Evolutionary conservation across 1,140 invertebrate species (phyloP).

Genomic region (Ladona fulva): DNA sequence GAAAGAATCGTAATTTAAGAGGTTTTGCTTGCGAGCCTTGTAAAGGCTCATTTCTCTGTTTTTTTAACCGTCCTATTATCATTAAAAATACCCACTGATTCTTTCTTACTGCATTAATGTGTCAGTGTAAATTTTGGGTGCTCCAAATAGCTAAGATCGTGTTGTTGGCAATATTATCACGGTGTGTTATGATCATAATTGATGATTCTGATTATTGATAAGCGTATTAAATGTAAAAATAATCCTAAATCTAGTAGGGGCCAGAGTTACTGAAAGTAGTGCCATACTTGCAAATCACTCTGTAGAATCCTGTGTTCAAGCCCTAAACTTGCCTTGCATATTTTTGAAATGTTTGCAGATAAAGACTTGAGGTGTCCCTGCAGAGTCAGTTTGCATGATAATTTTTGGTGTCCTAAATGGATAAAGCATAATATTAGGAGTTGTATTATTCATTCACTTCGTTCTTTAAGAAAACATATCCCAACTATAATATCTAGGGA

Average conservation of each 20-base stretch:
- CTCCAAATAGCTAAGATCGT: constrained; percentile 5
- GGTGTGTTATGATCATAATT: constrained; percentile 2
- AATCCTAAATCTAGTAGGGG: neutral
- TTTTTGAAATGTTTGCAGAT: neutral
- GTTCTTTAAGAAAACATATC: constrained; percentile 5
- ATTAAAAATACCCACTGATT: neutral
- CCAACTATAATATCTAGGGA: neutral
- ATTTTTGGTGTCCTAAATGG: neutral
- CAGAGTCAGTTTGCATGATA: constrained; percentile 2
- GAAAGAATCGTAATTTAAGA: neutral
- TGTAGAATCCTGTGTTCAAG: neutral
- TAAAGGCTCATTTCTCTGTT: neutral
- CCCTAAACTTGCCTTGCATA: neutral
- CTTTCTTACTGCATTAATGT: neutral
- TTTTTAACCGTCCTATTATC: neutral
- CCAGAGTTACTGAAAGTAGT: neutral
- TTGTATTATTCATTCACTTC: neutral
- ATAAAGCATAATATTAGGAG: neutral
- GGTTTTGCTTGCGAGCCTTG: neutral
- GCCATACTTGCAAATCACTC: neutral
- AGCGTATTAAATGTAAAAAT: neutral
- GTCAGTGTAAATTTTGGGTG: constrained; percentile 2
- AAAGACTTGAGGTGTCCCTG: neutral
- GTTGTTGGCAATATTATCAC: constrained; percentile 1
- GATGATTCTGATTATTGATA: constrained; percentile 10